Base-by-base conservation (phyloP, 35 echinoderm and acorn worm genomes). In the Chiridota heheva region DNA sequence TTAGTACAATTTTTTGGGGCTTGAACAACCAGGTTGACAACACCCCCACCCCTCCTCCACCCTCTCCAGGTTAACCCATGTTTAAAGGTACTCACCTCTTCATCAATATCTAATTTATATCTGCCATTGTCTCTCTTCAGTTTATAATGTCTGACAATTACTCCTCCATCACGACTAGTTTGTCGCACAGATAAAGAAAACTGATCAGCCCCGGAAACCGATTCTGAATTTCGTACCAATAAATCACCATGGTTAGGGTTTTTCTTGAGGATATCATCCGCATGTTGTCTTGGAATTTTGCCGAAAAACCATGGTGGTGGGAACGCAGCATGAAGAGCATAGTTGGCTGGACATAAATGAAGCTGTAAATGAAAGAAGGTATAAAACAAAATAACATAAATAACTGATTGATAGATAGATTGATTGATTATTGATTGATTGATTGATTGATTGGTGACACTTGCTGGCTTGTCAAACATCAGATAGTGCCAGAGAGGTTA, bases 71-170 rank as follows among this genome's bases (percentile, higher is more conserved):
- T n/a, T n/a, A n/a, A n/a, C n/a, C n/a, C n/a, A n/a, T n/a, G 24
- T 30, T 37, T 7, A 5, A 53, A 10, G 5, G 34, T 37, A 29
- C 75, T 62, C 53, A 87, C 84, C 38, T 67, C 24, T 67, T 87
- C 73, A 60, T 87, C 84, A 59, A 87, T 87, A 37, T 87, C 72
- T 18, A 87, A 36, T 35, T 77, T 76, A 40, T 77, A 87, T n/a
- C n/a, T n/a, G 0, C 53, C 51, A 18, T 60, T 38, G 29, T 64
- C 39, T 31, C 73, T 71, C 16, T 36, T 66, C 22, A 87, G 42
- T 33, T 74, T 63, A 39, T 87, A 87, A 79, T 87, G 84, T 27
- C 84, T 46, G 30, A 87, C 59, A 16, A 77, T 46, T 31, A 57
- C 42, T 12, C 33, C 30, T 41, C 73, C 84, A 43, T 78, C 75